These are phyloP conservation scores for Tupaia tana DNA, from an alignment of 2,113 vertebrate species.

Conservation along the genomic window DNA sequence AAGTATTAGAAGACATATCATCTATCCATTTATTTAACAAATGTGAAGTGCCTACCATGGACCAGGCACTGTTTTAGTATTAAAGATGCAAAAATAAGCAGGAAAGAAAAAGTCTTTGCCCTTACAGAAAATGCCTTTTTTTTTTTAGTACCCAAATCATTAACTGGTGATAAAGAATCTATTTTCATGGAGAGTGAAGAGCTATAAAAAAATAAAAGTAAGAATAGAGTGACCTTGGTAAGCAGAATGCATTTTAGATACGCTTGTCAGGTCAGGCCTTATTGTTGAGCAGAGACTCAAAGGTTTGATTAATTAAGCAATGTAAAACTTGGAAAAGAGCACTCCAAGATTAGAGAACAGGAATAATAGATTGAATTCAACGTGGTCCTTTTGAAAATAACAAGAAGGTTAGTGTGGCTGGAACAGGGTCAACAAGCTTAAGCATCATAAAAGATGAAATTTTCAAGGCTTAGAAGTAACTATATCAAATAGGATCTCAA, in stretches of 20 bases:
- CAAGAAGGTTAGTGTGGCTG: neutral
- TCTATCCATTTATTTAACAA: neutral
- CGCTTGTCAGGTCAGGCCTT: neutral
- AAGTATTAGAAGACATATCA: neutral
- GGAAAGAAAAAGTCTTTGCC: neutral
- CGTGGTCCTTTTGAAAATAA: neutral
- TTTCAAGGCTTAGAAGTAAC: neutral
- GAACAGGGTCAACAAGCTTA: neutral
- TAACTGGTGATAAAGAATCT: neutral
- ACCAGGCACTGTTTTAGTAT: neutral
- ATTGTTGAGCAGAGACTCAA: neutral
- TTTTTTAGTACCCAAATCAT: neutral
- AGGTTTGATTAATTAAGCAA: neutral
- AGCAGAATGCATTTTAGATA: neutral
- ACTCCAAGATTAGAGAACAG: neutral
- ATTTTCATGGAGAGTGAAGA: neutral
- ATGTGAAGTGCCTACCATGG: neutral
- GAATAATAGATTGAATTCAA: neutral
- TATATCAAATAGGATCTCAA: neutral
- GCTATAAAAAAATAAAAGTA: neutral
- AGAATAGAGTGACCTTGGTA: neutral
- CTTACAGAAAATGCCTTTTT: neutral
- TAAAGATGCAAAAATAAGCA: neutral
- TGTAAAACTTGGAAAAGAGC: neutral
- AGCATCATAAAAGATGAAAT: neutral